A percentile compares a stretch with the other conserved stretches of the same genome.
phyloP scores from a whole-genome alignment of 2,797 vertebrate species.

The Tauraco hartlaubi region DNA sequence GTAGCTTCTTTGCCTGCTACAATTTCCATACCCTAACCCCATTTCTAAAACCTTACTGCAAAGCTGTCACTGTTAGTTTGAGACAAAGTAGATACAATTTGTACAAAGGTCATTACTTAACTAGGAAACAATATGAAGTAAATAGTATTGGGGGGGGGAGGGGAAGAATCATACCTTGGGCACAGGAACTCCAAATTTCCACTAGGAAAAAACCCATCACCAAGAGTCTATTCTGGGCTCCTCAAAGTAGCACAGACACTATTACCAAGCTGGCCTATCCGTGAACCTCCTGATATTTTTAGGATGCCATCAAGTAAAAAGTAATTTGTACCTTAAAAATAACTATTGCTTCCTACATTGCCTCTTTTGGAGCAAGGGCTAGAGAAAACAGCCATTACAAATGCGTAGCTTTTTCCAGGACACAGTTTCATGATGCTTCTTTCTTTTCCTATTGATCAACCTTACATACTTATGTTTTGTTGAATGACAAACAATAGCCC shows the following conservation, averaged over 20 bases:
- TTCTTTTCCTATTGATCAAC: constrained; percentile 24
- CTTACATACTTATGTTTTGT: constrained; percentile 13
- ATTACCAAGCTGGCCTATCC: not conserved
- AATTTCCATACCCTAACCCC: not conserved
- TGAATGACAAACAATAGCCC: constrained; percentile 47
- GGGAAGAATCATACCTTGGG: not conserved
- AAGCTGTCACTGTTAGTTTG: not conserved
- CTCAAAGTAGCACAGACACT: not conserved
- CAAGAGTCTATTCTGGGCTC: not conserved
- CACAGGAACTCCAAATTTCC: not conserved
- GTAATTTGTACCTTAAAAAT: constrained; percentile 6
- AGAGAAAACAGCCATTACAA: not conserved
- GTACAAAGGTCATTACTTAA: not conserved
- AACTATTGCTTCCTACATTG: not conserved
- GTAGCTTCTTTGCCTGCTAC: not conserved
- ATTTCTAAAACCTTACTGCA: not conserved
- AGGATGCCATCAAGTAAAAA: not conserved
- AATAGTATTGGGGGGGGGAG: not conserved
- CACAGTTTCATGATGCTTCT: not conserved
- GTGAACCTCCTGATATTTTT: constrained; percentile 4
- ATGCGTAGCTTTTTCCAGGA: not conserved
- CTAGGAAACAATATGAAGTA: not conserved
- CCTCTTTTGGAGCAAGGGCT: not conserved
- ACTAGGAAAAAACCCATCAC: not conserved
- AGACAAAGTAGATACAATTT: not conserved